phyloP scores from a whole-genome alignment of 2,113 vertebrate species.

The Progne subis region DNA sequence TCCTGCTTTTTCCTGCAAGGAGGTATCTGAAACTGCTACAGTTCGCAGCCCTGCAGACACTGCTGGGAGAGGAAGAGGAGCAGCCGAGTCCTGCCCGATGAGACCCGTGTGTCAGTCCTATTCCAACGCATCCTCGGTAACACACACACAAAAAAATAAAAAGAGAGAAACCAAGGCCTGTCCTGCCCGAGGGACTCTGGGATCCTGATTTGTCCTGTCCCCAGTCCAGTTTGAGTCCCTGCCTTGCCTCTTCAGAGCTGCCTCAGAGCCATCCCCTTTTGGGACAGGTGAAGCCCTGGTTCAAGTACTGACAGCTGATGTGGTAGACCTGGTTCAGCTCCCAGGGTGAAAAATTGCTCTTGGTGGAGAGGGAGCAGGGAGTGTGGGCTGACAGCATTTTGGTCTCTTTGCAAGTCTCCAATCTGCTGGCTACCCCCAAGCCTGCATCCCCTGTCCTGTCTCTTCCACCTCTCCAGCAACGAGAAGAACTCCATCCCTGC shows the following conservation, averaged over 20 bases:
- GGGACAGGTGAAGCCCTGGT: neutral
- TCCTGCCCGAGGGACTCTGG: neutral
- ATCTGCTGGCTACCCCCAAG: neutral
- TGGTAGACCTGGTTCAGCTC: neutral
- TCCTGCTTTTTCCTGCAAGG: constrained; percentile 68
- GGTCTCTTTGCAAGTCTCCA: neutral
- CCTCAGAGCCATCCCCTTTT: neutral
- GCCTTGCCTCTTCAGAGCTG: rapidly evolving
- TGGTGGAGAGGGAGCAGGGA: neutral
- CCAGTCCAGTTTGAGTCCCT: neutral
- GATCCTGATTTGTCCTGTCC: neutral
- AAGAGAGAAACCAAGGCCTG: neutral
- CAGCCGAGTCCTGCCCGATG: rapidly evolving
- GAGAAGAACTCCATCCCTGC: neutral
- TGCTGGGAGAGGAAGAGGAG: neutral
- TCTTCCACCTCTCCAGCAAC: neutral
- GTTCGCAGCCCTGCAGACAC: neutral
- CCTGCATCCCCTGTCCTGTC: neutral
- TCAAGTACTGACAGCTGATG: neutral
- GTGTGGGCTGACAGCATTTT: neutral
- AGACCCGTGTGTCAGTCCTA: neutral
- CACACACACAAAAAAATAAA: neutral
- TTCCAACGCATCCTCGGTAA: neutral
- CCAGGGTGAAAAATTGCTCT: neutral
- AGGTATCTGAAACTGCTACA: neutral